These are phyloP conservation scores for Chalcis sispes DNA, from an alignment of 2,888 invertebrate species.

Conservation along the genomic window DNA sequence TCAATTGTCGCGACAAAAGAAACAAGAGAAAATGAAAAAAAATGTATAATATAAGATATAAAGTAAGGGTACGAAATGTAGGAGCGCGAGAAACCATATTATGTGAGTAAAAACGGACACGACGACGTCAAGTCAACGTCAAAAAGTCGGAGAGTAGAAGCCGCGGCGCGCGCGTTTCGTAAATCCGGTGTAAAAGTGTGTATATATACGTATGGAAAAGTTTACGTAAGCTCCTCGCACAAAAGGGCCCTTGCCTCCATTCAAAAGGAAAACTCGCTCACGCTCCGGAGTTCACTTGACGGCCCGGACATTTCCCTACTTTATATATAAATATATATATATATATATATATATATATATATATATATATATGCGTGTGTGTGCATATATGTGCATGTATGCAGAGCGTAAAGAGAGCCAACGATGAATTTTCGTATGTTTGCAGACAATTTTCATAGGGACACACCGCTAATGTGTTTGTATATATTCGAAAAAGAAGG, in stretches of 20 bases:
- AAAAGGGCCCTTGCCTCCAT: background rate
- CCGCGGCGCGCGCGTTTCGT: constrained; percentile 19
- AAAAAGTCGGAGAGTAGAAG: constrained; percentile 24
- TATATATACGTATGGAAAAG: no score
- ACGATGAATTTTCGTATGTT: background rate
- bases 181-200: constrained; percentile 22
- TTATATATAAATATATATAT: no score
- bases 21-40: background rate
- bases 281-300: no score
- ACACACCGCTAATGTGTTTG: constrained; percentile 43
- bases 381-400: no score
- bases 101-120: no score
- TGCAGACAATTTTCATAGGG: constrained; percentile 46
- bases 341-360: no score
- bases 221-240: background rate
- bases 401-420: no score
- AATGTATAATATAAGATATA: background rate
- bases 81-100: no score
- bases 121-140: constrained; percentile 4
- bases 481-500: no score
- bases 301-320: no score
- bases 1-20: no score
- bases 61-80: background rate
- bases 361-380: no score
- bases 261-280: constrained; percentile 11